Conservation (phyloP, 1,140 invertebrate genomes). For the Grapholita molesta region DNA sequence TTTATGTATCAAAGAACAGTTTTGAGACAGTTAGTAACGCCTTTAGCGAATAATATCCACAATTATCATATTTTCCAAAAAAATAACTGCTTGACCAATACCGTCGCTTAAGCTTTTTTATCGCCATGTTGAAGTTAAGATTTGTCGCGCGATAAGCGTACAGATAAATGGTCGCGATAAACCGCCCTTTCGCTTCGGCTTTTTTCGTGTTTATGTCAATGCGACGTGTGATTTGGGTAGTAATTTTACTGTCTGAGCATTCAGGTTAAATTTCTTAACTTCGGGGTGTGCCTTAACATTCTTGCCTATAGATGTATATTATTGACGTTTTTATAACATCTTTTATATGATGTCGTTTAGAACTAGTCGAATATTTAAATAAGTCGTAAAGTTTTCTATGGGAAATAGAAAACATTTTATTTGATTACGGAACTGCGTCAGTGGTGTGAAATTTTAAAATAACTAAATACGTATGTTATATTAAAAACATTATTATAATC, state of each 20-base stretch:
- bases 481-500: no score
- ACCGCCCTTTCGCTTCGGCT: not conserved
- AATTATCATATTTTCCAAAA: not conserved
- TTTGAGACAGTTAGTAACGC: no score
- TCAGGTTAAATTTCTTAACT: not conserved
- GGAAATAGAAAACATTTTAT: not conserved
- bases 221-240: not conserved
- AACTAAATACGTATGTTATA: not conserved
- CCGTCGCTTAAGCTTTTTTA: not conserved
- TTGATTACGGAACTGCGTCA: not conserved
- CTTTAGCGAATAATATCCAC: not conserved
- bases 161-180: not conserved
- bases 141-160: not conserved
- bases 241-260: constrained; percentile 1
- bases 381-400: not conserved
- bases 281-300: not conserved
- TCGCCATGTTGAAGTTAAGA: not conserved
- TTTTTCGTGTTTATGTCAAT: constrained; percentile 1
- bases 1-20: no score
- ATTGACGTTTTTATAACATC: not conserved
- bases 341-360: not conserved
- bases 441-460: no score
- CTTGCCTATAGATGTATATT: not conserved
- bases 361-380: not conserved
- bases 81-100: not conserved